A percentile compares a stretch with the other conserved stretches of the same genome.
These are phyloP conservation scores for Nerophis lumbriciformis DNA, from an alignment of 2,113 vertebrate genomes.

Conservation along the genomic window DNA sequence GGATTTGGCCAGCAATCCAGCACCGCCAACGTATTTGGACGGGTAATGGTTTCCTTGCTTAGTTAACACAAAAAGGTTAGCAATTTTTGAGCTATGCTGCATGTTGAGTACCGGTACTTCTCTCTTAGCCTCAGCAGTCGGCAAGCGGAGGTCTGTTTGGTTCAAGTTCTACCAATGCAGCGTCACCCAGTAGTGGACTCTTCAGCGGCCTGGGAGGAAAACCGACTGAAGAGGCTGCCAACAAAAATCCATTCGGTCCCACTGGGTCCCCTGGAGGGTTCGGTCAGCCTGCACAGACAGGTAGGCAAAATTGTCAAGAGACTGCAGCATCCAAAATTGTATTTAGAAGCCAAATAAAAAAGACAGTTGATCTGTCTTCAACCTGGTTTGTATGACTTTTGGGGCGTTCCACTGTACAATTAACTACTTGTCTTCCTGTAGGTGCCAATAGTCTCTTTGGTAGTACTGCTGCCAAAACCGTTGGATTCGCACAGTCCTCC, in stretches of 20 bases:
- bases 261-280: conserved; percentile 67
- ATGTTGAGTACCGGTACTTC: neutral
- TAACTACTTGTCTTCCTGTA: conserved; percentile 37
- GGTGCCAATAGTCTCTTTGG: conserved; percentile 83
- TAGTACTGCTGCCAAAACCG: conserved; percentile 84
- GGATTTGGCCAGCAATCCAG: conserved; percentile 83
- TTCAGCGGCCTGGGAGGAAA: conserved; percentile 95
- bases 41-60: conserved; percentile 65
- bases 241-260: conserved; percentile 91
- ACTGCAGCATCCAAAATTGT: neutral
- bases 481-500: conserved; percentile 75
- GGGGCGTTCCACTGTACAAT: no score
- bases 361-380: no score
- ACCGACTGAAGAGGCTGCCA: conserved; percentile 92
- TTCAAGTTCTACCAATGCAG: conserved; percentile 60
- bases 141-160: conserved; percentile 81
- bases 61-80: neutral
- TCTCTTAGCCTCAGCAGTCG: conserved; percentile 57
- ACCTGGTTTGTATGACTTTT: no score
- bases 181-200: conserved; percentile 74
- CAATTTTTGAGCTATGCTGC: neutral
- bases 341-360: neutral
- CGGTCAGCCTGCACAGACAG: conserved; percentile 63
- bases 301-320: conserved; percentile 25
- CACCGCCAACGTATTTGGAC: conserved; percentile 81